Evolutionary conservation across 2,113 vertebrate species (phyloP), one percentile per base, ranked within the genome.

Genomic region (Colius striatus): DNA sequence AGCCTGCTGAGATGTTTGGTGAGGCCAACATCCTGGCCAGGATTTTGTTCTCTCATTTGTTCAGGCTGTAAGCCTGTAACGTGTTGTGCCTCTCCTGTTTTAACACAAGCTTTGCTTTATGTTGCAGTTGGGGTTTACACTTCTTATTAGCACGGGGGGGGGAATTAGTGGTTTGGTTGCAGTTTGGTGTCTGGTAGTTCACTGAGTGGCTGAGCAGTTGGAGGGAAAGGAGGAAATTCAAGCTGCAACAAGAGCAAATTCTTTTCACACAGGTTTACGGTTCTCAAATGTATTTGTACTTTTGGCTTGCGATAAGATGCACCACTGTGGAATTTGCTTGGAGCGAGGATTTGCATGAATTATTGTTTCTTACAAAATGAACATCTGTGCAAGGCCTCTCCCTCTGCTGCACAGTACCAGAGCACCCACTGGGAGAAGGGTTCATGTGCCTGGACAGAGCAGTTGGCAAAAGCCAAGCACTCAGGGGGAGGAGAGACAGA

Each of bases 261-360:
- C 92, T 90, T 95, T 74, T 48, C 63, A 10, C 10, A 1, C 17
- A 29, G 68, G 67, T 74, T 94, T 66, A 17, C 13, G 1, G 5
- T 70, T 88, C 90, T 91, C 76, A 9, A 2, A 54, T 11, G 19
- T 55, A 51, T 63, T 58, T 60, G 5, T 48, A 1, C 85, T 80
- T 80, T 94, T 97, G 94, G 93, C 95, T 95, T 9, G 43, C 0
- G 82, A 91, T 95, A 80, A 94, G 95, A 90, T 95, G 84, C 79
- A 0, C 70, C 16, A 6, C 91, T 67, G 79, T 93, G 95, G 96
- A 95, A 95, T 96, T 89, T 88, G 94, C 96, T 97, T 50, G 94
- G 94, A 97, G 96, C 94, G 51, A 82, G 87, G 92, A 93, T 96
- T 97, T 97, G 89, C 91, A 94, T 91, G 93, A 94, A 63, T 94